A percentile compares a stretch with the other conserved stretches of the same genome.
Conservation (phyloP, 2,888 invertebrate species). For the Monochamus alternatus region DNA sequence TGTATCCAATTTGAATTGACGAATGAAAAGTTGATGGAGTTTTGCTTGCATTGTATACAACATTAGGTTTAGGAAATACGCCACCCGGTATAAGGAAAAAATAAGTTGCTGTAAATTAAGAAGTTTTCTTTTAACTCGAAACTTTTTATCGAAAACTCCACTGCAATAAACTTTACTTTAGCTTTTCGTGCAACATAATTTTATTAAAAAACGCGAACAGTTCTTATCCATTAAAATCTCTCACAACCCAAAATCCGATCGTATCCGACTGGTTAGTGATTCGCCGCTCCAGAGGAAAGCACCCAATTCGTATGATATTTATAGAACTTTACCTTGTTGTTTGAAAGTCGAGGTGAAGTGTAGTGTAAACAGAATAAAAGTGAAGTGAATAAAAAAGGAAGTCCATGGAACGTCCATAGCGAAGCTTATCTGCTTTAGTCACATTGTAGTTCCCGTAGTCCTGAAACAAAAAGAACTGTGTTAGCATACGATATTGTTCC, state of each 20-base stretch:
- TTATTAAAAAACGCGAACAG: no score
- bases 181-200: no score
- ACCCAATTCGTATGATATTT: slow-evolving; percentile 11
- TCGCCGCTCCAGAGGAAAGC: background rate
- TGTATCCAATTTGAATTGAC: no score
- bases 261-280: background rate
- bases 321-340: slow-evolving; percentile 64
- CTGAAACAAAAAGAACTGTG: slow-evolving; percentile 62
- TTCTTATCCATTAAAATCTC: no score
- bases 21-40: no score
- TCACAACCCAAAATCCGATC: background rate
- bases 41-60: no score
- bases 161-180: no score
- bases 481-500: slow-evolving; percentile 11
- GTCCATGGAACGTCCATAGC: slow-evolving; percentile 70
- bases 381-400: slow-evolving; percentile 63
- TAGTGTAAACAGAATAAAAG: slow-evolving; percentile 65
- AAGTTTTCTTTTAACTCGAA: no score
- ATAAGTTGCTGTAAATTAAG: no score
- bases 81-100: no score
- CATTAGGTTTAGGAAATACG: no score
- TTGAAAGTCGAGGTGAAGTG: slow-evolving; percentile 67
- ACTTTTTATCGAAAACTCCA: no score
- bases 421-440: slow-evolving; percentile 64
- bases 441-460: slow-evolving; percentile 65